phyloP scores from a whole-genome alignment of 2,113 vertebrate genomes.

The Menidia beryllina region DNA sequence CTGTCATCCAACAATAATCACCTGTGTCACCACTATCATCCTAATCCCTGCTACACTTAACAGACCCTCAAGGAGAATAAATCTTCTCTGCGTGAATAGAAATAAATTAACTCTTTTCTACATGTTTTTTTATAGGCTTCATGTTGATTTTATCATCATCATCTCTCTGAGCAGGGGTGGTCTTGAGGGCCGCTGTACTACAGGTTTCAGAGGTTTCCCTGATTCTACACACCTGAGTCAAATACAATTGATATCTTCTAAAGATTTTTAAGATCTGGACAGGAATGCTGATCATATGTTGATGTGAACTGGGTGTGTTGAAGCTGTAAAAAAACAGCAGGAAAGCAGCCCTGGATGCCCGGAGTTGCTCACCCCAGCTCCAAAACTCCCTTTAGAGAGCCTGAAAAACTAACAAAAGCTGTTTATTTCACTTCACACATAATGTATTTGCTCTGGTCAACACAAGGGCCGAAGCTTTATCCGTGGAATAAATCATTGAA shows the following conservation, averaged over 20 bases:
- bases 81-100: slow-evolving; percentile 2
- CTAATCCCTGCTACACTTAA: neutral
- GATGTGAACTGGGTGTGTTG: too few relatives aligned
- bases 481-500: slow-evolving; percentile 49
- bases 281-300: too few relatives aligned
- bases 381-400: slow-evolving; percentile 21
- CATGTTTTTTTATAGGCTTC: neutral
- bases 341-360: too few relatives aligned
- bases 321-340: too few relatives aligned
- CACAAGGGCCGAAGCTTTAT: slow-evolving; percentile 43
- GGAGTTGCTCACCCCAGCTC: too few relatives aligned
- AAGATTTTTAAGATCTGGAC: too few relatives aligned
- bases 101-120: neutral
- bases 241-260: too few relatives aligned
- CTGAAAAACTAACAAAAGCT: slow-evolving; percentile 16
- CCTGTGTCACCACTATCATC: slow-evolving; percentile 63
- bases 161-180: too few relatives aligned
- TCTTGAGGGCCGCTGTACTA: too few relatives aligned
- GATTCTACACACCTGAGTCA: too few relatives aligned
- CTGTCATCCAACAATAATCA: slow-evolving; percentile 68
- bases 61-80: slow-evolving; percentile 9
- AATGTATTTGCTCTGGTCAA: slow-evolving; percentile 39
- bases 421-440: slow-evolving; percentile 45
- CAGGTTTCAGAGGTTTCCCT: too few relatives aligned
- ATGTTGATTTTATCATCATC: neutral